phyloP scores from a whole-genome alignment of 2,888 invertebrate species.

The Ophioninae sp. region DNA sequence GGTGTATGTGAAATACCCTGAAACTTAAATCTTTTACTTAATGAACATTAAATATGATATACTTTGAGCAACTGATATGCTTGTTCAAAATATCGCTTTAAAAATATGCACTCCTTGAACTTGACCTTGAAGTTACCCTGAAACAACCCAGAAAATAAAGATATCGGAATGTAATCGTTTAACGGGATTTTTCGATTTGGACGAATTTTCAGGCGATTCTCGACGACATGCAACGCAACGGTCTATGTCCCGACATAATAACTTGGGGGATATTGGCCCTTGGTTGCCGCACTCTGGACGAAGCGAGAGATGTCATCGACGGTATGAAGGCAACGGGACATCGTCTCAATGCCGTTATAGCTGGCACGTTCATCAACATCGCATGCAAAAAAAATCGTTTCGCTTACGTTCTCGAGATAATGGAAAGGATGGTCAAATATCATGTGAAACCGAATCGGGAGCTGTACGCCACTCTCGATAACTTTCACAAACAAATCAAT shows the following conservation, averaged over 20 bases:
- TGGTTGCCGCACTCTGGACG: conserved; percentile 86
- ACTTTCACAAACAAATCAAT: conserved; percentile 61
- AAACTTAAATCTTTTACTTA: too few relatives aligned
- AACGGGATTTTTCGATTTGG: too few relatives aligned
- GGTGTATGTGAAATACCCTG: too few relatives aligned
- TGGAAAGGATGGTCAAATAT: conserved; percentile 85
- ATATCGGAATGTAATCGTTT: too few relatives aligned
- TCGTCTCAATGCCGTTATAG: conserved; percentile 87
- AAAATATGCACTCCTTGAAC: too few relatives aligned
- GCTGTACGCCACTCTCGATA: conserved; percentile 82
- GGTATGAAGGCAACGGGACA: conserved; percentile 87
- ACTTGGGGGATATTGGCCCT: conserved; percentile 94
- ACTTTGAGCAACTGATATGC: too few relatives aligned
- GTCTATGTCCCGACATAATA: conserved; percentile 87
- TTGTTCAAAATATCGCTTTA: too few relatives aligned
- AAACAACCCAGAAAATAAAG: too few relatives aligned
- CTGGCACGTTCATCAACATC: conserved; percentile 88
- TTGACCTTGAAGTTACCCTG: too few relatives aligned
- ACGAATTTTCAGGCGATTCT: conserved; percentile 80
- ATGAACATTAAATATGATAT: too few relatives aligned
- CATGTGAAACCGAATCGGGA: conserved; percentile 84
- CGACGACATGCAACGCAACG: conserved; percentile 80
- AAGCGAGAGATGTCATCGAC: conserved; percentile 85
- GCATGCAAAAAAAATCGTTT: conserved; percentile 85
- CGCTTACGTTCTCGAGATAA: conserved; percentile 86